Evolutionary conservation across 2,113 vertebrate genomes (phyloP), one percentile per base, ranked within the genome.

Genomic region (Equus quagga): DNA sequence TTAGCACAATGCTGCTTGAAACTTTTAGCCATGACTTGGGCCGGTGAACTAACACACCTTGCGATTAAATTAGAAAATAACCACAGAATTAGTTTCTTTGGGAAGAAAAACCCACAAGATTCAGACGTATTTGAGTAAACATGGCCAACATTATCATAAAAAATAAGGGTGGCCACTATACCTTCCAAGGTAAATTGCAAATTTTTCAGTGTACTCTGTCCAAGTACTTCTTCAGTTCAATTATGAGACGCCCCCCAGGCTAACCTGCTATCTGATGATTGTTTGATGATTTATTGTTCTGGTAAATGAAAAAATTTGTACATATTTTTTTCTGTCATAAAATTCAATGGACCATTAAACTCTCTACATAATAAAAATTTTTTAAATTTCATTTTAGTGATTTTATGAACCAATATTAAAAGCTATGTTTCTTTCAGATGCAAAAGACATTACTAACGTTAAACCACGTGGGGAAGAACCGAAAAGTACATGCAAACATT

Each of bases 401-500:
- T 65, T 31, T 95, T 85, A 14, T 23, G 62, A 88, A 73, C 6
- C 0, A 91, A 8, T 95, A 94, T 54, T 88, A 89, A 96, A 73
- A 91, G 4, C 19, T 75, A 64, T 78, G 1, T 49, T 90, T 96
- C 4, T 79, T 80, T 26, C 26, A 46, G 6, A 19, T n/a, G 46
- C 31, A 91, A 58, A 64, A 96, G 8, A 51, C 2, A 56, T 78
- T 85, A 58, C 1, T 62, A 60, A 85, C 31, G 76, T 95, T 56
- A 93, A 96, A 75, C 28, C 8, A 81, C 33, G 49, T 6, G 81
- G 5, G 3, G 93, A 82, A 86, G 14, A 2, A 65, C 18, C 49
- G 0, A 41, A 88, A 85, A 89, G 8, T 89, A 31, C 15, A n/a
- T 69, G 1, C 12, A 93, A 82, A 85, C 64, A 62, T 83, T 78